Evolutionary conservation across 2,113 vertebrate genomes (phyloP).

Genomic region (Rhegmatorhina hoffmannsi): DNA sequence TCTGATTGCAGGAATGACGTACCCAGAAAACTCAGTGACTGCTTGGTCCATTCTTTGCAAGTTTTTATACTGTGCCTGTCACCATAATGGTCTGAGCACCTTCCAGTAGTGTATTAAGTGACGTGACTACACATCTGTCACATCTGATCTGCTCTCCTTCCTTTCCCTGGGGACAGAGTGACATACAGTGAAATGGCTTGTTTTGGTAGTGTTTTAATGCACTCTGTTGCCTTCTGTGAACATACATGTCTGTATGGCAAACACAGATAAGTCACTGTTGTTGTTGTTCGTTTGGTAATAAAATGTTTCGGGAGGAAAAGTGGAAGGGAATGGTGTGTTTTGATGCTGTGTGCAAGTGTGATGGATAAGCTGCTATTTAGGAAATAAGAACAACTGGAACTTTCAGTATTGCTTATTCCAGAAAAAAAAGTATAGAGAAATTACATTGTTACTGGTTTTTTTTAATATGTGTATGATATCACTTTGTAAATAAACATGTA

Average conservation of each 20-base stretch:
- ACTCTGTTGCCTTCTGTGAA: slow-evolving; percentile 49
- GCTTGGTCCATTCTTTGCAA: slow-evolving; percentile 36
- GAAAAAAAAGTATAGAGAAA: not conserved
- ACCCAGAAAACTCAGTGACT: not conserved
- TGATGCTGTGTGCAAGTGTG: not conserved
- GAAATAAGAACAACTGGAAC: not conserved
- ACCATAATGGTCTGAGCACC: slow-evolving; percentile 54
- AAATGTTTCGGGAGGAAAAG: not conserved
- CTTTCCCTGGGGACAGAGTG: slow-evolving; percentile 47
- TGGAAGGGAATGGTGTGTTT: not conserved
- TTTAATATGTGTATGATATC: not conserved
- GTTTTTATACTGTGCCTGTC: slow-evolving; percentile 35
- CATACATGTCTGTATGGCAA: not conserved
- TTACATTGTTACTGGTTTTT: not conserved
- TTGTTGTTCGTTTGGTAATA: slow-evolving; percentile 14
- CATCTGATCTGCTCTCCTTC: slow-evolving; percentile 54
- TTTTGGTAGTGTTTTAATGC: slow-evolving; percentile 59
- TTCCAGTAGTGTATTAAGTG: slow-evolving; percentile 67
- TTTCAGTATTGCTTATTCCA: not conserved
- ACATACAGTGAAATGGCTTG: slow-evolving; percentile 43
- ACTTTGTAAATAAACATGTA: not conserved
- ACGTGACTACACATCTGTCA: slow-evolving; percentile 67
- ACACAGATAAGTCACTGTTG: not conserved
- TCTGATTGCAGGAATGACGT: not conserved
- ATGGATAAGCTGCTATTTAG: not conserved